Evolutionary conservation across 2,888 invertebrate genomes (phyloP), one percentile per base, ranked within the genome.

Genomic region (Papilio protenor): DNA sequence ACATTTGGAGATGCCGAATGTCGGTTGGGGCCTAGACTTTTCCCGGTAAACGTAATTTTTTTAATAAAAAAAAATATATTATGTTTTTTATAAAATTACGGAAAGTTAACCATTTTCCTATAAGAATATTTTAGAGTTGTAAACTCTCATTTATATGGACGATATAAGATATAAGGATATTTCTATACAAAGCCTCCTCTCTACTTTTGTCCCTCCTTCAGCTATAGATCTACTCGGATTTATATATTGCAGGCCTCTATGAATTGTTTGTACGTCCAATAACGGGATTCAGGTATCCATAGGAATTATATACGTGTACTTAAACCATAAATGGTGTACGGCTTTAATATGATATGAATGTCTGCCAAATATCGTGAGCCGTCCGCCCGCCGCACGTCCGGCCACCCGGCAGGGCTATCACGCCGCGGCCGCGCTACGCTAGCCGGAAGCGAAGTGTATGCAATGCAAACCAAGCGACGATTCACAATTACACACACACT

Each of bases 391-490:
- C 21, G 12, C 45, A 45, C 45, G 45, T 47, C 49, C 47, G 27
- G 49, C 47, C 61, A 49, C 16, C 52, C 18, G 52, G 52, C 18
- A 23, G 12, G 47, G 47, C 45, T 61, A 61, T 74, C 61, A 74
- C 59, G 57, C 59, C 21, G 45, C n/a, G 57, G 55, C 40, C 18
- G 47, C 23, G 23, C 10, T 55, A 49, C 21, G 59, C 33, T 61
- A 71, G 59, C 27, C 59, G 59, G 76, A 33, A 21, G 72, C 40
- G 72, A 52, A 49, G 21, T 57, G 40, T 55, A 23, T 23, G 69
- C 75, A 23, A 57, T 69, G 55, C 69, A 69, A 69, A 69, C 75
- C 55, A 69, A 69, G 55, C 69, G 75, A 40, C 33, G 49, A 69
- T 10, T 72, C 52, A 14, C 59, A 49, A 59, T 71, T 73, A 66